Evolutionary conservation across 2,113 vertebrate genomes (phyloP), one percentile per base, ranked within the genome.

Genomic region (Lophochroa leadbeateri): DNA sequence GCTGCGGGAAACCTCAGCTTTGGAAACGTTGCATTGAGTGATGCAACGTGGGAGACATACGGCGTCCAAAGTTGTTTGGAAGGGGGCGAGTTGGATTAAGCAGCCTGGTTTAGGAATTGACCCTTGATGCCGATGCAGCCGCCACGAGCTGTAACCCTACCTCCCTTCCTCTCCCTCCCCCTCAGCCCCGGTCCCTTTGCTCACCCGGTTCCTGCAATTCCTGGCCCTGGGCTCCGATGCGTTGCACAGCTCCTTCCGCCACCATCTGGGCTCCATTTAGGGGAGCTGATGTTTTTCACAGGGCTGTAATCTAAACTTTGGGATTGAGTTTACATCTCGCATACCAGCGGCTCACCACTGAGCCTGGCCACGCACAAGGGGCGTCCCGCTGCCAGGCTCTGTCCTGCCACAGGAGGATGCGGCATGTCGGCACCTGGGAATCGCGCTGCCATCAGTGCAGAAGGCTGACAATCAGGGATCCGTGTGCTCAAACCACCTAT

Each of bases 211-310:
- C 88, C 83, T 84, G 79, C 88, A 57, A 78, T 76, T 88, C 94
- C 91, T 50, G 88, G 94, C 94, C 91, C 92, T 18, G 0, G 13
- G 58, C 83, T 71, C 13, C 53, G 15, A 63, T 50, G 64, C 27
- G 2, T 72, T 58, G 67, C 68, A 37, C 58, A 33, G 88, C 85
- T 90, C 13, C 80, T 95, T 80, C 94, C 82, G 78, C 95, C 93
- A 80, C 95, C 96, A 96, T 96, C 96, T 97, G 96, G 96, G 96
- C 96, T 96, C 96, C 96, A 96, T 96, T 96, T 96, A 96, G 96
- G 96, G 96, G 93, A 97, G 96, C 90, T 97, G 96, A 96, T 97
- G 93, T 92, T 96, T 96, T 96, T 92, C 93, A 17, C 94, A 97
- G 96, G 94, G 92, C 96, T 92, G 90, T 80, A 95, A 97, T 93